Base-by-base conservation (phyloP, 2,797 vertebrate genomes). In the Halcyon badia region DNA sequence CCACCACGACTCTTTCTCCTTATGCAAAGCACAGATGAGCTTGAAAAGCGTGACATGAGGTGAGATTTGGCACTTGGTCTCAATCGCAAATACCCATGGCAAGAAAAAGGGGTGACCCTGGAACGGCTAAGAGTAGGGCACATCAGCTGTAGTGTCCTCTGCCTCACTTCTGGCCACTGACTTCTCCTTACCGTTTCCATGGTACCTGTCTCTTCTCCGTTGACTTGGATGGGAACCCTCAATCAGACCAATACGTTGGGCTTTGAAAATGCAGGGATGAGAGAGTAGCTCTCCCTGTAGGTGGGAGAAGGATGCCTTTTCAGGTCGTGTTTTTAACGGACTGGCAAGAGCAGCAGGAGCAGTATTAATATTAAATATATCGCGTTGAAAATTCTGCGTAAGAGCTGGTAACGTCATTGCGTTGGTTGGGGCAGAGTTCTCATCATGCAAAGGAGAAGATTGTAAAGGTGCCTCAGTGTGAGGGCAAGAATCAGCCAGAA, bases 221-320 rank as follows among this genome's bases (percentile, higher is more conserved):
- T 46, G 31, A 4, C 58, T 33, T 64, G 35, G 18, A 35, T 42
- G 28, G 54, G 75, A 78, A 49, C 14, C 13, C 3, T 87, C 42
- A 68, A 18, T 62, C 44, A 73, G 35, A 66, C 7, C 61, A n/a
- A 0, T 41, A n/a, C 6, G 35, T 0, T 0, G 14, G 31, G 49
- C 44, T 93, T 69, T 62, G 37, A 65, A 76, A 91, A 65, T 31
- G 33, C 16, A 49, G 41, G 12, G 31, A 21, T 76, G 42, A 73
- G 33, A 0, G 1, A 73, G 75, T 37, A 70, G 20, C 44, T 42
- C 21, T 66, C 48, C 31, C 21, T 37, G 14, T 26, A 71, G 49
- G 12, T 4, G 2, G 46, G 25, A 77, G 35, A 33, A 44, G 25
- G 31, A 31, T 86, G 48, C 52, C 35, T 83, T 86, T 42, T 71